Evolutionary conservation across 2,888 invertebrate genomes (phyloP), one percentile per base, ranked within the genome.

Genomic region (Drosophila villosipedis): DNA sequence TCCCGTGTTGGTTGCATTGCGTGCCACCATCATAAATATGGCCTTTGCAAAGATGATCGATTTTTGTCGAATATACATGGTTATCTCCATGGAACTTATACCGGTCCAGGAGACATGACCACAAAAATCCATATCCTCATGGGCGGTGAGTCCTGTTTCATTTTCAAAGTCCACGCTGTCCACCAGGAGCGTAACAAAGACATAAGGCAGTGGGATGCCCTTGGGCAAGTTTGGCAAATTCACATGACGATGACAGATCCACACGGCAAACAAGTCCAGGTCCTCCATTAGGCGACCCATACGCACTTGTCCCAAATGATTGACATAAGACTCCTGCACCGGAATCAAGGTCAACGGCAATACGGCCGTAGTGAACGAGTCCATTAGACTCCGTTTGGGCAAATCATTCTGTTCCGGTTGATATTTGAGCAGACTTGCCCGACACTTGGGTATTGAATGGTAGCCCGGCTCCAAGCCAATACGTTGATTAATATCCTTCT

Each of bases 241-340:
- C 52, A 96, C 94, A 91, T 96, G 96, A 73, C 95, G 95, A 92
- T 96, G 95, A 58, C 95, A 95, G 37, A 96, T 94, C 94, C 95
- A 95, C n/a, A 96, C 96, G 95, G 96, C 96, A 94, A 97, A 96
- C 64, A 96, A 94, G 91, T 97, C 97, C 94, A 97, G 94, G 88
- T 97, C 96, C 93, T 97, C 97, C 91, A 97, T 93, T 7, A 97
- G 93, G 64, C 96, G 93, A 0, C 97, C 97, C 73, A 96, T 92
- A 54, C 97, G 94, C 4, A 96, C 95, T 66, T 94, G 93, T 0
- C 95, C 95, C 64, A 94, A 91, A 78, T 94, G 94, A 3, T 95
- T 94, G 1, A 95, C 94, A 84, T 96, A 96, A 82, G 94, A 95
- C 72, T 96, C 95, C 80, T 95, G 94, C n/a, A 96, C 91, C 0